Evolutionary conservation across 30 jellyfish, hydroid and myxozoan species (phyloP).

Genomic region (Sanderia malayensis): DNA sequence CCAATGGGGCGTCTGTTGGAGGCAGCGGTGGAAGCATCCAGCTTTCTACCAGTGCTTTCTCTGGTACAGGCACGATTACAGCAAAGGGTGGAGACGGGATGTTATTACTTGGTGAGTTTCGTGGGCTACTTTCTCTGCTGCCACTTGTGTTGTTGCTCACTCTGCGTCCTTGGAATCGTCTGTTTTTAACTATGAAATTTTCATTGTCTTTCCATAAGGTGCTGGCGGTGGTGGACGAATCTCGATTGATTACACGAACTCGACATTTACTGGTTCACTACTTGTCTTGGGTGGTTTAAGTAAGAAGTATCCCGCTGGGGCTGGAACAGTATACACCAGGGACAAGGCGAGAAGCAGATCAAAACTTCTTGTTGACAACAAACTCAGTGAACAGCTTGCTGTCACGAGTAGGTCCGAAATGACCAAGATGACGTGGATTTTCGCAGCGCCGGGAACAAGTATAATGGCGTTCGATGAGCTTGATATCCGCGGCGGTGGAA

Average conservation of each 20-base stretch:
- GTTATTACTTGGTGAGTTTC: no score
- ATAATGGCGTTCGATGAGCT: constrained; percentile 40
- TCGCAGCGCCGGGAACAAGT: constrained; percentile 39
- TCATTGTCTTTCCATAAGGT: constrained; percentile 4
- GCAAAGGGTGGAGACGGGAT: constrained; percentile 59
- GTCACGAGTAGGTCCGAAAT: constrained; percentile 27
- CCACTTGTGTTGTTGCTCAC: no score
- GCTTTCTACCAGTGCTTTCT: not conserved
- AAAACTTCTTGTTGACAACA: constrained; percentile 44
- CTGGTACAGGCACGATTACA: constrained; percentile 46
- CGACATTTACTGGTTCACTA: constrained; percentile 48
- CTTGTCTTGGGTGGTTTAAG: constrained; percentile 51
- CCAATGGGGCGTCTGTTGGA: constrained; percentile 40
- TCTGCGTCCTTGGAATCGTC: no score
- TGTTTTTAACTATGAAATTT: no score
- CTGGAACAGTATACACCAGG: constrained; percentile 53
- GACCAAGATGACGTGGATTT: constrained; percentile 60
- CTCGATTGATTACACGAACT: constrained; percentile 31
- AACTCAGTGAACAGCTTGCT: constrained; percentile 10
- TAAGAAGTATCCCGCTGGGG: constrained; percentile 54
- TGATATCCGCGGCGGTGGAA: constrained; percentile 60
- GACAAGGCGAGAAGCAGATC: constrained; percentile 37
- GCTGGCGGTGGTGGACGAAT: constrained; percentile 77
- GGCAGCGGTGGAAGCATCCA: constrained; percentile 62
- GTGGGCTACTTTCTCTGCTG: no score